Evolutionary conservation across 2,113 vertebrate genomes (phyloP).

Genomic region (Dryoscopus gambensis): DNA sequence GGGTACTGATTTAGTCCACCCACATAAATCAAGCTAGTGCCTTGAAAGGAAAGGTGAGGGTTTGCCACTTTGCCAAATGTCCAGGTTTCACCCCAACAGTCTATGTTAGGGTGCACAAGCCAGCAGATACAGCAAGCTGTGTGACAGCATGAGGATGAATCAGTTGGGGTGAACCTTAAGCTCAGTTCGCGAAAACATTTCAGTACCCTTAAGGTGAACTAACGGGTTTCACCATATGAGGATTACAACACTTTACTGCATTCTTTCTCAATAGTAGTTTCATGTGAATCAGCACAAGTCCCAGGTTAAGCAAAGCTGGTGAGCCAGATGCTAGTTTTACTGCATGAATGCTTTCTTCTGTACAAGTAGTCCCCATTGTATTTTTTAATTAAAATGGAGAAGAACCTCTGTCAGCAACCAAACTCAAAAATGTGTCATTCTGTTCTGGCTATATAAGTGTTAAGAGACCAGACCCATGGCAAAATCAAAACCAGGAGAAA

Average conservation of each 20-base stretch:
- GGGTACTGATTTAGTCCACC: neutral
- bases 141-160: neutral
- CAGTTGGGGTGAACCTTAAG: neutral
- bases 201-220: neutral
- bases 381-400: neutral
- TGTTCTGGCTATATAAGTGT: neutral
- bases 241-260: neutral
- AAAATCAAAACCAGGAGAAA: neutral
- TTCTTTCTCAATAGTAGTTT: constrained; percentile 15
- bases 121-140: neutral
- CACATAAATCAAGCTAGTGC: neutral
- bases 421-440: neutral
- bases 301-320: neutral
- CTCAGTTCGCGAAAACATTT: neutral
- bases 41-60: neutral
- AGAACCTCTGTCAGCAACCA: neutral
- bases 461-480: neutral
- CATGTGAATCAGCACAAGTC: neutral
- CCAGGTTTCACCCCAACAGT: neutral
- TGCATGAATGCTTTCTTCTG: neutral
- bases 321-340: neutral
- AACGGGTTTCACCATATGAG: neutral
- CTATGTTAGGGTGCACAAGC: neutral
- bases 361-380: neutral
- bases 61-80: neutral